Evolutionary conservation across 2,888 invertebrate species (phyloP).

Genomic region (Oxystoma pomonae): DNA sequence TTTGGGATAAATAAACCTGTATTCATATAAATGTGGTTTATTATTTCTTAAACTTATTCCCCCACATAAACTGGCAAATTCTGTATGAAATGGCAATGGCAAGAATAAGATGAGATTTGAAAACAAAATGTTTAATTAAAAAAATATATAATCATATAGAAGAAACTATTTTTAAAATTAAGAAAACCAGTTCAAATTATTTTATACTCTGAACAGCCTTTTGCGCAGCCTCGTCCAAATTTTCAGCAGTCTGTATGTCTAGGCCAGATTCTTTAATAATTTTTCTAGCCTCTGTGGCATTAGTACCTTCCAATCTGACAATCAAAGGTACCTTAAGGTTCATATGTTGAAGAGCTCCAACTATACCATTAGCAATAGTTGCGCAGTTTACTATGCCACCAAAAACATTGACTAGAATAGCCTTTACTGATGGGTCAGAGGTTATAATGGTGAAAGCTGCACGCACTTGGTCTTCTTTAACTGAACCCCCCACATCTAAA

Average conservation of each 20-base stretch:
- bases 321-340: slow-evolving; percentile 83
- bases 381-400: slow-evolving; percentile 99
- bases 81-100: too few species aligned
- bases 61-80: too few species aligned
- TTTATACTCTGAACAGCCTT: slow-evolving; percentile 64
- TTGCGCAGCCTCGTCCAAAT: slow-evolving; percentile 91
- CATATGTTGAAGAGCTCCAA: slow-evolving; percentile 78
- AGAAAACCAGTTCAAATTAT: slow-evolving; percentile 4
- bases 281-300: slow-evolving; percentile 77
- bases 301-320: slow-evolving; percentile 94
- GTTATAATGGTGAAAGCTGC: slow-evolving; percentile 90
- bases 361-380: slow-evolving; percentile 93
- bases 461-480: slow-evolving; percentile 89
- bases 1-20: slow-evolving; percentile 22
- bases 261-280: slow-evolving; percentile 81
- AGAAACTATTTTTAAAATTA: too few species aligned
- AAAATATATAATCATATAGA: too few species aligned
- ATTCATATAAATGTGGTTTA: slow-evolving; percentile 7
- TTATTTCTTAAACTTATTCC: too few species aligned
- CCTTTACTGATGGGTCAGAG: slow-evolving; percentile 83
- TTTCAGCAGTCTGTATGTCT: slow-evolving; percentile 73
- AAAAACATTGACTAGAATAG: slow-evolving; percentile 97
- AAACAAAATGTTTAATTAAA: too few species aligned
- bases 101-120: too few species aligned
- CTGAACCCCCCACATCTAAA: slow-evolving; percentile 94